These are phyloP conservation scores for Didymodactylos carnosus DNA, from an alignment of 2,888 invertebrate genomes.

Conservation along the genomic window DNA sequence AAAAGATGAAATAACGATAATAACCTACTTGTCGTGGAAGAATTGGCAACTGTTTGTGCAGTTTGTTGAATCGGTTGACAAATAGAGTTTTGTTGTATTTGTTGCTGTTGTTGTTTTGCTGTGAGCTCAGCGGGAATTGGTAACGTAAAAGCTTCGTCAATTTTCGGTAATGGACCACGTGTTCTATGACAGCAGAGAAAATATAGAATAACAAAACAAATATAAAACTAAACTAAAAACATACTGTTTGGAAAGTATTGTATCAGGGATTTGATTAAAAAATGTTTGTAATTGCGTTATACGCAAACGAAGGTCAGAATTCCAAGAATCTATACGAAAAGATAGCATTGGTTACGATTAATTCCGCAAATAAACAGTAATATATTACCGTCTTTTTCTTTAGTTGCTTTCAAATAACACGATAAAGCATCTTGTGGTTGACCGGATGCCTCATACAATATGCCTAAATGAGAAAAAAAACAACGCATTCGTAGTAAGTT, in stretches of 20 bases:
- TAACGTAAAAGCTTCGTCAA: constrained; percentile 96
- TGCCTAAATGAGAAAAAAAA: too few relatives aligned
- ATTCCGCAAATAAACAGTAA: background rate
- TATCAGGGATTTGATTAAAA: too few relatives aligned
- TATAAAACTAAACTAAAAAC: too few relatives aligned
- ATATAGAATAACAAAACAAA: too few relatives aligned
- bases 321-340: background rate
- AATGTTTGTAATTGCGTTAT: background rate
- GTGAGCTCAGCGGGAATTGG: constrained; percentile 94
- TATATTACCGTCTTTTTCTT: constrained; percentile 25
- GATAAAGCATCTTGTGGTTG: constrained; percentile 90
- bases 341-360: too few relatives aligned
- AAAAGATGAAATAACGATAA: too few relatives aligned
- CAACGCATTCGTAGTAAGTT: too few relatives aligned
- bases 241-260: too few relatives aligned
- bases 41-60: too few relatives aligned
- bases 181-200: background rate
- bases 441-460: constrained; percentile 51
- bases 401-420: constrained; percentile 70
- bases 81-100: too few relatives aligned
- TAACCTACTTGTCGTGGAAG: too few relatives aligned
- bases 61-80: too few relatives aligned
- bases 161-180: constrained; percentile 51
- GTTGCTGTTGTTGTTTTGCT: background rate
- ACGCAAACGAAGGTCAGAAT: background rate